These are phyloP conservation scores for Myxocyprinus asiaticus DNA, from an alignment of 2,113 vertebrate species.

Conservation along the genomic window DNA sequence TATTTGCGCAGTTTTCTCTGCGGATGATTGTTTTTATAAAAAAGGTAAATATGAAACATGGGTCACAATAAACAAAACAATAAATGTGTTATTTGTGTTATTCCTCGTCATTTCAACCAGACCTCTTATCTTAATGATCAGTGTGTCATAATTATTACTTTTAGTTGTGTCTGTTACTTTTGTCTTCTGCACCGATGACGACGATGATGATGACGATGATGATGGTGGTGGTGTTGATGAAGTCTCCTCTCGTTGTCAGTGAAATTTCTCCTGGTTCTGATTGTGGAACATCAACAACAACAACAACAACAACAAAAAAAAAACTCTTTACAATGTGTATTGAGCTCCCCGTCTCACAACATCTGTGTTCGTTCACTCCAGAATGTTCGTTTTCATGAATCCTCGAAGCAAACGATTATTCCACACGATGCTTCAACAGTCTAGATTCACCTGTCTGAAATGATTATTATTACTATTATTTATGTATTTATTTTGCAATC, in stretches of 20 bases:
- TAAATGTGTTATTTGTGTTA: neutral
- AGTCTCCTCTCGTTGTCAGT: constrained; percentile 68
- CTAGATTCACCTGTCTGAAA: constrained; percentile 78
- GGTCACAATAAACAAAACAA: constrained; percentile 65
- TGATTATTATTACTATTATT: constrained; percentile 27
- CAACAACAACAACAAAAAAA: constrained; percentile 52
- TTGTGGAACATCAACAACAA: constrained; percentile 37
- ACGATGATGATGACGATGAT: neutral
- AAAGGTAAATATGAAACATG: constrained; percentile 79
- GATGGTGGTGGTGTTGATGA: neutral
- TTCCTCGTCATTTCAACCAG: neutral
- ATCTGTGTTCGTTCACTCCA: constrained; percentile 60
- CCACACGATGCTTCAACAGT: constrained; percentile 84
- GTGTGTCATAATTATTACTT: constrained; percentile 68
- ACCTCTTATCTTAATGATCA: neutral
- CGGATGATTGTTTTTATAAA: constrained; percentile 75
- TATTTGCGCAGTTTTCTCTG: constrained; percentile 55
- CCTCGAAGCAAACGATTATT: constrained; percentile 82
- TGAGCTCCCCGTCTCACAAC: constrained; percentile 74
- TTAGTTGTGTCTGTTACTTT: constrained; percentile 71
- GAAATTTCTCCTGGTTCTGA: constrained; percentile 69
- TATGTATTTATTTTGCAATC: constrained; percentile 7
- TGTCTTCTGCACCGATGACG: neutral
- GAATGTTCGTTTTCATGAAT: constrained; percentile 72
- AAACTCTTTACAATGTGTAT: constrained; percentile 70